These are phyloP conservation scores for Anneissia japonica DNA, from an alignment of 35 echinoderm and acorn worm species.

Conservation along the genomic window DNA sequence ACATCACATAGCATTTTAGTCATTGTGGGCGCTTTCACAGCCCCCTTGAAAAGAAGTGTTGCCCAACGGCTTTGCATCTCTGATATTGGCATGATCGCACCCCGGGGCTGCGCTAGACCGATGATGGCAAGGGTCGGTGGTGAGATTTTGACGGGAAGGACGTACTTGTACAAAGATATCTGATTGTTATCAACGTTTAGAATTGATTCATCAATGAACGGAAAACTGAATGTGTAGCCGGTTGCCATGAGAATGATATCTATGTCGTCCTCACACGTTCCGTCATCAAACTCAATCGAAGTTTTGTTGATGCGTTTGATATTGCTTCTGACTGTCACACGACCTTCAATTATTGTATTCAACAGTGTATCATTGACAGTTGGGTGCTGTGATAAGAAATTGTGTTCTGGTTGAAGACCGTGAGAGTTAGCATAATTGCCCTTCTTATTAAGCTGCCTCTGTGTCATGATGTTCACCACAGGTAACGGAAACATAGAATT, in stretches of 20 bases:
- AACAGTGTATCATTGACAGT: constrained; percentile 75
- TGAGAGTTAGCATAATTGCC: constrained; percentile 30
- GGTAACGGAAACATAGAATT: neutral
- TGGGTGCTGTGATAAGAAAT: constrained; percentile 15
- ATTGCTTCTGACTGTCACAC: constrained; percentile 60
- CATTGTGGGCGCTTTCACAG: constrained; percentile 28
- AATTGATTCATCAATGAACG: constrained; percentile 50
- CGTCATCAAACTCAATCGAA: constrained; percentile 69
- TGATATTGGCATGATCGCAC: constrained; percentile 74
- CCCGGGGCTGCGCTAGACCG: constrained; percentile 61
- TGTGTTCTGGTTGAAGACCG: constrained; percentile 52
- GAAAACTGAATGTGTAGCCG: constrained; percentile 74
- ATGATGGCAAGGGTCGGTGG: constrained; percentile 62
- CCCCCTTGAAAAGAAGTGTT: constrained; percentile 57
- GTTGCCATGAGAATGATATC: constrained; percentile 80
- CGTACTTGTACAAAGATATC: constrained; percentile 74
- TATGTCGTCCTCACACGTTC: constrained; percentile 61
- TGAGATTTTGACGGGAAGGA: constrained; percentile 43
- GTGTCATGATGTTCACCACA: neutral
- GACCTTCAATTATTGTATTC: constrained; percentile 54
- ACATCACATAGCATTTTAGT: constrained; percentile 51
- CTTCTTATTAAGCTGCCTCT: neutral
- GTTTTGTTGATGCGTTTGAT: constrained; percentile 60
- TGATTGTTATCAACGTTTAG: constrained; percentile 54
- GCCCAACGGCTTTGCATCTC: constrained; percentile 88